Percentiles rank a stretch among this genome's conserved stretches.
These are phyloP conservation scores for Drosophila merina DNA, from an alignment of 2,888 invertebrate genomes.

Conservation along the genomic window DNA sequence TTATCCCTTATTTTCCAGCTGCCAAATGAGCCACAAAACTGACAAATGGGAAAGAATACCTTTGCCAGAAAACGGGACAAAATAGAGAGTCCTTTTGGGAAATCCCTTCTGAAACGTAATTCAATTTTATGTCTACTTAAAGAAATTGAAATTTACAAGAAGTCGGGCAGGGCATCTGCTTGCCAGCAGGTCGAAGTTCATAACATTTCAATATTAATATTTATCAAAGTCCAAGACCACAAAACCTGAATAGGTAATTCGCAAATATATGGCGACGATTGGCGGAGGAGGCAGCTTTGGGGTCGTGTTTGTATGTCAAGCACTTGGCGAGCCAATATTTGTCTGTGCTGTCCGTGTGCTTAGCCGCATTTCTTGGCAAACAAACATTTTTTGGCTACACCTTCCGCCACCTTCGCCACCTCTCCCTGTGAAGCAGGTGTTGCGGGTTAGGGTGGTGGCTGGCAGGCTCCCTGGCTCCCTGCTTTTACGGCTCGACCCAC, in stretches of 20 bases:
- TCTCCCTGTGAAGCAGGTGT: slow-evolving; percentile 54
- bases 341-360: slow-evolving; percentile 45
- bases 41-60: slow-evolving; percentile 40
- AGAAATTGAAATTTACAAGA: slow-evolving; percentile 61
- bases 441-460: slow-evolving; percentile 11
- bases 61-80: background rate
- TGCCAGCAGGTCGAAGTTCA: slow-evolving; percentile 45
- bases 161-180: slow-evolving; percentile 22
- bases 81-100: background rate
- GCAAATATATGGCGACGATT: slow-evolving; percentile 15
- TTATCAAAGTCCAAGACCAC: slow-evolving; percentile 30
- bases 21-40: slow-evolving; percentile 60
- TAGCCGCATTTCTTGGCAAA: slow-evolving; percentile 65
- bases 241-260: slow-evolving; percentile 33
- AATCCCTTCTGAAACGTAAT: slow-evolving; percentile 56
- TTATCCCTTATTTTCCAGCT: slow-evolving; percentile 19
- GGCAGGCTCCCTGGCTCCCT: slow-evolving; percentile 26
- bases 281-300: background rate
- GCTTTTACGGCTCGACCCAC: slow-evolving; percentile 64
- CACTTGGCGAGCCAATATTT: slow-evolving; percentile 59
- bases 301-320: background rate
- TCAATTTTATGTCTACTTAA: slow-evolving; percentile 67
- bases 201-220: slow-evolving; percentile 47
- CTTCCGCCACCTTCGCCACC: slow-evolving; percentile 10
- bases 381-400: slow-evolving; percentile 43